Conservation (phyloP, 2,888 invertebrate species). For the Glyphotaelius pellucidus region DNA sequence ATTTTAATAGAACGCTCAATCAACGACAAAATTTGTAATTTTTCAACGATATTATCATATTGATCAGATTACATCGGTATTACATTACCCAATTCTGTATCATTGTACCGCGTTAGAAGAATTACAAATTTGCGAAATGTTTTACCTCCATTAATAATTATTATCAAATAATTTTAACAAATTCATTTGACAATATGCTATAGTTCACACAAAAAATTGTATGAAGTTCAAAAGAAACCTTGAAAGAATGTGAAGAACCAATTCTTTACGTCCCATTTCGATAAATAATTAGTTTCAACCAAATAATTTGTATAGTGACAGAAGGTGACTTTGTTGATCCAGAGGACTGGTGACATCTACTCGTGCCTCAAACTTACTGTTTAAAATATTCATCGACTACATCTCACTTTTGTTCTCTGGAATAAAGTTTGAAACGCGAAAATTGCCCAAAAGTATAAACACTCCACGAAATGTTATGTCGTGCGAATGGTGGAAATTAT, state of each 20-base stretch:
- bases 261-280: not conserved
- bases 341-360: no score
- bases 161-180: not conserved
- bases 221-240: not conserved
- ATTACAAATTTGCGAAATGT: not conserved
- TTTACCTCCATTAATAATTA: not conserved
- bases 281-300: not conserved
- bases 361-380: not conserved
- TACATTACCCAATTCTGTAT: not conserved
- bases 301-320: not conserved
- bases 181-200: no score
- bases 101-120: not conserved
- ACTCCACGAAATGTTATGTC: not conserved
- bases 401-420: not conserved
- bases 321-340: conserved; percentile 11
- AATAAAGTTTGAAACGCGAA: no score
- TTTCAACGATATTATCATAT: not conserved
- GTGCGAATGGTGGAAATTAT: not conserved
- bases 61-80: not conserved
- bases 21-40: not conserved
- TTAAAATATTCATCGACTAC: conserved; percentile 15
- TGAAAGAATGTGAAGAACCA: not conserved
- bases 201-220: not conserved
- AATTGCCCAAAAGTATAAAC: not conserved
- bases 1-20: not conserved